phyloP scores from a whole-genome alignment of 2,888 invertebrate species.

The Diaprepes abbreviatus region DNA sequence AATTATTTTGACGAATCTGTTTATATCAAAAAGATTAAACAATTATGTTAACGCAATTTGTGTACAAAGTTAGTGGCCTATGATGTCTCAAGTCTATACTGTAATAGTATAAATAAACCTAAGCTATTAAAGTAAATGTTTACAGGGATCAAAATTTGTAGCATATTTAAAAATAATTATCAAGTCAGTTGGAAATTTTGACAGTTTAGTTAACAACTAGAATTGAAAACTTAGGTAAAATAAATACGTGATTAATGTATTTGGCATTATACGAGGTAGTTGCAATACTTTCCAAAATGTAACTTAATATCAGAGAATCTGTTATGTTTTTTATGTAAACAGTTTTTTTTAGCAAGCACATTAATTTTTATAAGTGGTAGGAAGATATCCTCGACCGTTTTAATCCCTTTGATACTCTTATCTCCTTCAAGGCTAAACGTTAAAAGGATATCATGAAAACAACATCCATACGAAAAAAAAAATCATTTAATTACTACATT shows the following conservation, averaged over 20 bases:
- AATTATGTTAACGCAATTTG: slow-evolving; percentile 1
- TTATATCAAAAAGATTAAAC: slow-evolving; percentile 1
- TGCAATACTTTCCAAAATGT: neutral
- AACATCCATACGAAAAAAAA: too few species aligned
- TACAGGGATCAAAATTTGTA: slow-evolving; percentile 35
- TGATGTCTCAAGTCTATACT: slow-evolving; percentile 6
- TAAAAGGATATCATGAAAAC: too few species aligned
- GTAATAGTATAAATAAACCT: slow-evolving; percentile 23
- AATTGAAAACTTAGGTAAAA: slow-evolving; percentile 35
- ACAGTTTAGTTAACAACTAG: slow-evolving; percentile 30
- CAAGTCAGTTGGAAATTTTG: slow-evolving; percentile 28
- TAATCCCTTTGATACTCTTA: too few species aligned
- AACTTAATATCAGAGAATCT: neutral
- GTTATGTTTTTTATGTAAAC: too few species aligned
- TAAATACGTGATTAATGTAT: slow-evolving; percentile 32
- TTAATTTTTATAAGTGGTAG: too few species aligned
- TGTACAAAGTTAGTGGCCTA: neutral
- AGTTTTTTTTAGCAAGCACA: too few species aligned
- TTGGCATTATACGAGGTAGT: slow-evolving; percentile 6
- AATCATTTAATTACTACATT: too few species aligned
- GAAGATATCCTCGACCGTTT: too few species aligned
- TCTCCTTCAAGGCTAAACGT: too few species aligned
- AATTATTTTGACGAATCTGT: neutral
- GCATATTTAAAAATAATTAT: slow-evolving; percentile 38
- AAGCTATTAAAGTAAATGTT: slow-evolving; percentile 38